A percentile compares a stretch with the other conserved stretches of the same genome.
phyloP scores from a whole-genome alignment of 2,888 invertebrate species.

The Noctua janthe region DNA sequence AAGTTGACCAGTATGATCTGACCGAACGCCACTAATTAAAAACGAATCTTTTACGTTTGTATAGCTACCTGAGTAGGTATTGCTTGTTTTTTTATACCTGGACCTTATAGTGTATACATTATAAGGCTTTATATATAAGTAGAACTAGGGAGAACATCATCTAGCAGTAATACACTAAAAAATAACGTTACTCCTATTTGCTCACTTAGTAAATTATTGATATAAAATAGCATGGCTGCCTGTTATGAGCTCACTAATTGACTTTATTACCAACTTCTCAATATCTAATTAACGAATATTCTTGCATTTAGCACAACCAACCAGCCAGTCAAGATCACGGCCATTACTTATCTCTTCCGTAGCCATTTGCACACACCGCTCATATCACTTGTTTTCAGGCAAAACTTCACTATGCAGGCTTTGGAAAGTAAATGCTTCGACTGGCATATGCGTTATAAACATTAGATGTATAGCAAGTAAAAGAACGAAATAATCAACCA shows the following conservation, averaged over 20 bases:
- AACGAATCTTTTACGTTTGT: no score
- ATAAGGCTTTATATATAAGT: background rate
- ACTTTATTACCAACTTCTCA: slow-evolving; percentile 4
- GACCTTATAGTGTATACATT: background rate
- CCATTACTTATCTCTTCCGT: slow-evolving; percentile 1
- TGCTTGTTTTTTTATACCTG: background rate
- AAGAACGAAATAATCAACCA: background rate
- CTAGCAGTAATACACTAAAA: background rate
- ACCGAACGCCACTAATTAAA: no score
- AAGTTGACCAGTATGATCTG: no score
- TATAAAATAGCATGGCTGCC: background rate
- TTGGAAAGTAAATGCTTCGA: background rate
- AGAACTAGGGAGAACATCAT: background rate
- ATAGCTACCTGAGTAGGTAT: no score
- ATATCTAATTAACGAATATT: background rate
- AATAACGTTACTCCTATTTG: background rate
- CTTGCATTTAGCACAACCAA: slow-evolving; percentile 7
- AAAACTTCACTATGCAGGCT: background rate
- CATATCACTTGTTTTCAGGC: background rate
- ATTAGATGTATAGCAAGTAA: background rate
- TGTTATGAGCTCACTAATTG: slow-evolving; percentile 3
- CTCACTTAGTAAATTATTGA: background rate
- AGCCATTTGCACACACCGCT: background rate
- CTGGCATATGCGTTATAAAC: background rate
- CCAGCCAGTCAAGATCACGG: slow-evolving; percentile 16